These are phyloP conservation scores for Gibbula magus DNA, from an alignment of 2,888 invertebrate species.

Conservation along the genomic window DNA sequence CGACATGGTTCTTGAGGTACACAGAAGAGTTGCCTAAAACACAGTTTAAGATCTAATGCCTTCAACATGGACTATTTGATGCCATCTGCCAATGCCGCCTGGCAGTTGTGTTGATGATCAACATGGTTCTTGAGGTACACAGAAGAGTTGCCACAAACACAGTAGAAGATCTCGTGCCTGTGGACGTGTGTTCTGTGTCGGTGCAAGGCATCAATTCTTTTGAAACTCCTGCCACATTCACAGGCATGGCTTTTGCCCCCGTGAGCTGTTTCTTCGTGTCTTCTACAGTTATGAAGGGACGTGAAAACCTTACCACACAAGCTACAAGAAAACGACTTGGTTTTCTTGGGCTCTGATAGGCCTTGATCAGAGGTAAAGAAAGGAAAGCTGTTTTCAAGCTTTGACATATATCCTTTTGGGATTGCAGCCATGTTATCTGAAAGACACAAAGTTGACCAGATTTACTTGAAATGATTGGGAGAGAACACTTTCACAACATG, in stretches of 20 bases:
- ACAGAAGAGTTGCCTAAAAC: neutral
- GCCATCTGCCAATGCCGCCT: too few relatives aligned
- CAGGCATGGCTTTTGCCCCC: neutral
- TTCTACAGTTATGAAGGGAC: neutral
- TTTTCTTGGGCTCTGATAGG: too few relatives aligned
- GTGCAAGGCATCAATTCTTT: neutral
- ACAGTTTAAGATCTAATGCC: neutral
- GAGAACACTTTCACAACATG: too few relatives aligned
- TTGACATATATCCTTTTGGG: too few relatives aligned
- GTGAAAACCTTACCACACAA: neutral
- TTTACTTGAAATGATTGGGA: too few relatives aligned
- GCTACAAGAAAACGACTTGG: neutral
- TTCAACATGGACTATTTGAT: too few relatives aligned
- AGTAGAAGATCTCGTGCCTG: neutral
- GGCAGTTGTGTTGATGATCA: neutral
- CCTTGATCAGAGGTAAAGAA: too few relatives aligned
- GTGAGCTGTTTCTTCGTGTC: neutral
- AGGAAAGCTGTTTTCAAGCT: too few relatives aligned
- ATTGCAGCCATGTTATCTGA: too few relatives aligned
- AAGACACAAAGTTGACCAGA: too few relatives aligned
- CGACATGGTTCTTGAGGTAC: neutral
- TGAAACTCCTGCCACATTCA: slow-evolving; percentile 7
- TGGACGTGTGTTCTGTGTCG: neutral
- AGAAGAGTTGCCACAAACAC: neutral
- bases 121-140: neutral